Conservation (phyloP, 2,888 invertebrate species). For the Zeuzera pyrina region DNA sequence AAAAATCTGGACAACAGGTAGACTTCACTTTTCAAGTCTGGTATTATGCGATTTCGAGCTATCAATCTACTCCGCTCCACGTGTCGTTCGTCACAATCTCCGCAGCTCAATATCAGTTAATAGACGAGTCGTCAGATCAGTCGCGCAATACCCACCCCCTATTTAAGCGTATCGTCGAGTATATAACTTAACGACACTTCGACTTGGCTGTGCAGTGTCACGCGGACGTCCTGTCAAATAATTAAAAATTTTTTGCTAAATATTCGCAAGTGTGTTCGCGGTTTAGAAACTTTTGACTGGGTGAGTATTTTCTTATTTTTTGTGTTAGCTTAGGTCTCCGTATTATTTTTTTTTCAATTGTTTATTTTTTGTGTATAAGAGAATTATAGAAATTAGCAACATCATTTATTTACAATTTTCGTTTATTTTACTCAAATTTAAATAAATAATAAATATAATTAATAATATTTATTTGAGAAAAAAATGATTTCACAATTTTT, state of each 20-base stretch:
- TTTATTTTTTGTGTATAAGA: no score
- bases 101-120: constrained; percentile 12
- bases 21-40: no score
- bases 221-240: constrained; percentile 26
- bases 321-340: neutral
- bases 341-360: neutral
- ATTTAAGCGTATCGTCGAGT: constrained; percentile 52
- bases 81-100: no score
- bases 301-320: neutral
- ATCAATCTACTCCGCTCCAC: constrained; percentile 21
- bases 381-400: no score
- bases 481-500: no score
- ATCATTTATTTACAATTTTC: no score
- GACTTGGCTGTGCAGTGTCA: constrained; percentile 31
- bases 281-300: neutral
- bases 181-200: no score
- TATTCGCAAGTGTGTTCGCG: neutral
- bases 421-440: no score
- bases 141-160: constrained; percentile 32
- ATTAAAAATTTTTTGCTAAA: constrained; percentile 8
- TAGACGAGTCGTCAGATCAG: constrained; percentile 23
- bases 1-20: no score
- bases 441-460: no score
- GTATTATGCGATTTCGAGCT: no score
- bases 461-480: no score